Base-by-base conservation (phyloP, 2,888 invertebrate species). In the Nemotelus nigrinus region DNA sequence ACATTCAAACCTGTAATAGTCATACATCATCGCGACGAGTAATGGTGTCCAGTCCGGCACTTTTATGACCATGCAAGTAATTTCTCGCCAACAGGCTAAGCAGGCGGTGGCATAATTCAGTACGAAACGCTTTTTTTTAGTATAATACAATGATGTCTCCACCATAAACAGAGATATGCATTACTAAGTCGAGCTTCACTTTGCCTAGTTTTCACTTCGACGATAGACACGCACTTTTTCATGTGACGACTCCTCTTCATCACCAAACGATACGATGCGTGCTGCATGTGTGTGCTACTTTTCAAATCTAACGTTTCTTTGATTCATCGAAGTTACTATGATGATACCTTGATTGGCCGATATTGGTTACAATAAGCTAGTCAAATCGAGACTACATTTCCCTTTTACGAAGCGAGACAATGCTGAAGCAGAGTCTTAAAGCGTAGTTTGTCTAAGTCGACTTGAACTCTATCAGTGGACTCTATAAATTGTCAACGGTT, bases 181-280 rank as follows among this genome's bases (percentile, higher is more conserved):
- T 25, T 25, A 25, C 25, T 25, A 25, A 25, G 25, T 25, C 25
- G 25, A 25, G 25, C 25, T 25, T 25, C 25, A 25, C 25, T 25
- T 25, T 48, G 50, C 48, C 74, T 74, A 47, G 74, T 74, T 74
- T 68, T 74, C 74, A 74, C 57, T 63, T 60, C 47, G 63, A 74
- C 48, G 74, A 48, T 74, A 70, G 70, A 70, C 55, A 55, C 70
- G 55, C 70, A 70, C 70, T 47, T 47, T 70, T 6, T 63, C 43
- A 3, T 39, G 10, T 58, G 63, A 25, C 25, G 25, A 25, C 25
- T 25, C 25, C 25, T 25, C 25, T 25, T 25, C 25, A 25, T 25
- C 25, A 25, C 25, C 25, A 25, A 25, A 25, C 25, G 25, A 25
- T 25, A 25, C 25, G 10, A 58, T 58, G 3, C n/a, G 48, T 5